Conservation (phyloP, 2,888 invertebrate genomes). For the Dasysyrphus tricinctus region DNA sequence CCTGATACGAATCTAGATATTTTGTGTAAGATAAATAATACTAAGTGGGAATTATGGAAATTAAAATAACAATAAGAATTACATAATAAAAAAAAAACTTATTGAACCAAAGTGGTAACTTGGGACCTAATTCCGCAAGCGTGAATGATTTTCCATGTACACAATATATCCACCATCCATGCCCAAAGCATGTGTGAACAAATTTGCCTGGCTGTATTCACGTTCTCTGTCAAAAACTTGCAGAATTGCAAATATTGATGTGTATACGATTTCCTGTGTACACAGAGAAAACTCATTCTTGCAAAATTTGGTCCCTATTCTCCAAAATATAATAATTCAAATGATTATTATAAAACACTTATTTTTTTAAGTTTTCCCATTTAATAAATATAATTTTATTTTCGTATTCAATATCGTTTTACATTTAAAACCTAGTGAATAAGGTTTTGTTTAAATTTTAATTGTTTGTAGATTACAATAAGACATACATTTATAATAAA, state of each 20-base stretch:
- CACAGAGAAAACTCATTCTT: too few species aligned
- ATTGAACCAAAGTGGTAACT: slow-evolving; percentile 41
- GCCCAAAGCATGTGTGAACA: too few species aligned
- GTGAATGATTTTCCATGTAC: too few species aligned
- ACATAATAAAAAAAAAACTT: slow-evolving; percentile 20
- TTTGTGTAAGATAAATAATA: slow-evolving; percentile 54
- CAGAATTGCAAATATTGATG: too few species aligned
- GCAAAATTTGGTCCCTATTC: too few species aligned
- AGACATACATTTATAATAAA: slow-evolving; percentile 58
- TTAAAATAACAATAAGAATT: not conserved
- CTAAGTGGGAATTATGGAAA: slow-evolving; percentile 38
- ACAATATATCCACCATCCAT: too few species aligned
- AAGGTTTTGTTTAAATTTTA: slow-evolving; percentile 51
- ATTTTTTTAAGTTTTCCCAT: slow-evolving; percentile 49
- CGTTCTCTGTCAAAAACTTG: too few species aligned
- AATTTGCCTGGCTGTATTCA: too few species aligned
- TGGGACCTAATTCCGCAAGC: too few species aligned
- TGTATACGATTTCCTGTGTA: too few species aligned
- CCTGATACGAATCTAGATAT: slow-evolving; percentile 56
- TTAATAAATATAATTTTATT: slow-evolving; percentile 75
- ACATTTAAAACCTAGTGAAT: slow-evolving; percentile 64
- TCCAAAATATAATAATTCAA: slow-evolving; percentile 1
- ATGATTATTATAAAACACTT: not conserved
- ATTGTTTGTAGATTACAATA: slow-evolving; percentile 52
- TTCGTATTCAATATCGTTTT: slow-evolving; percentile 71